Base-by-base conservation (phyloP, 2,113 vertebrate genomes). In the Takifugu flavidus region DNA sequence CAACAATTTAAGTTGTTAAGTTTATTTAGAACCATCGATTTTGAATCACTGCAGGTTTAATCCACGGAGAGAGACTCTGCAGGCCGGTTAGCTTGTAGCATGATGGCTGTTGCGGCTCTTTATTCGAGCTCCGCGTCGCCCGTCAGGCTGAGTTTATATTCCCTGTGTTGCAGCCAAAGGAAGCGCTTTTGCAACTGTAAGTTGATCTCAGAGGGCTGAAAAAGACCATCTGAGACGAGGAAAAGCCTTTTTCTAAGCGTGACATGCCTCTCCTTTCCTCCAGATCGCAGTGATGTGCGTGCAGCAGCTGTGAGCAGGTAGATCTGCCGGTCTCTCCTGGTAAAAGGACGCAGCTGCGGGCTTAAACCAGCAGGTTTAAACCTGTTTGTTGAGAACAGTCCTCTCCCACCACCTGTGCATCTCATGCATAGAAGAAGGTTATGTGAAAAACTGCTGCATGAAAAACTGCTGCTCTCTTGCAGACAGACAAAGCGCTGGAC, bases 261-360 rank as follows among this genome's bases (percentile, higher is more conserved):
- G 29, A 5, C 29, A 20, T 29, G 5, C 29, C 29, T 29, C 2
- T 31, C 29, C 7, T 31, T 31, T 31, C 7, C 29, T 31, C 7
- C 7, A 31, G 29, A 6, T 1, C 5, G 29, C 5, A 31, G 7
- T 31, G 29, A 56, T n/a, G 11, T 28, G 27, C 39, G 44, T 73
- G 14, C 62, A 54, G 49, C 63, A 56, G 42, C 64, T 60, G 5
- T 62, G 29, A 57, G 34, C 75, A 80, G 79, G 79, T 82, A 20
- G 20, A 20, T 20, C 20, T 75, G 15, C 25, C 25, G 5, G 12
- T 13, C 29, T 5, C 5, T 29, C 5, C 29, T 29, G 3, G 3
- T 29, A 4, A 29, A 5, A 29, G 29, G 29, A 29, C 29, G 29
- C 29, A 31, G 29, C 7, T 31, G 29, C 7, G 2, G 29, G 29